These are phyloP conservation scores for Tachysurus fulvidraco DNA, from an alignment of 2,113 vertebrate species.

Conservation along the genomic window DNA sequence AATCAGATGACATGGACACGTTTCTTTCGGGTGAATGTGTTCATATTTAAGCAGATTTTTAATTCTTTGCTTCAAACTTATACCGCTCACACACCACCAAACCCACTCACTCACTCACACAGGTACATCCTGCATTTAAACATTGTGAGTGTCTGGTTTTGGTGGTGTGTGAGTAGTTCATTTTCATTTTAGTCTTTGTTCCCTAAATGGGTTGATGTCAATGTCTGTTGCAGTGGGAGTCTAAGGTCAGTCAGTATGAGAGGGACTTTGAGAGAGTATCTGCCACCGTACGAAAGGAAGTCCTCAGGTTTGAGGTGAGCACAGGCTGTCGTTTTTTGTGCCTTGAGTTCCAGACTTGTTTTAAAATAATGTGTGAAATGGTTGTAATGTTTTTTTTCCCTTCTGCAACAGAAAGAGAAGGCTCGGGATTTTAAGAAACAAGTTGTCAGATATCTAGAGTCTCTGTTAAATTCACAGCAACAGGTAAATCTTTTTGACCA, in stretches of 20 bases:
- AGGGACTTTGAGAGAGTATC: slow-evolving; percentile 94
- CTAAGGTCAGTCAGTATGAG: slow-evolving; percentile 90
- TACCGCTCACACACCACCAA: no score
- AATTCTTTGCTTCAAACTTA: no score
- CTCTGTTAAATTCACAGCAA: slow-evolving; percentile 86
- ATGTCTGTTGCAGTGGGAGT: slow-evolving; percentile 84
- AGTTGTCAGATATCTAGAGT: slow-evolving; percentile 89
- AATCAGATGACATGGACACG: neutral
- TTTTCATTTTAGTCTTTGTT: neutral
- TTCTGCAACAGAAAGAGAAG: slow-evolving; percentile 85
- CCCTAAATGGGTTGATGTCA: neutral
- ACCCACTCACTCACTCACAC: neutral
- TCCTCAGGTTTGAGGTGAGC: slow-evolving; percentile 90
- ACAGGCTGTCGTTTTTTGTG: neutral
- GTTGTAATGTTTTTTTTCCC: neutral
- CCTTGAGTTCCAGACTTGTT: neutral
- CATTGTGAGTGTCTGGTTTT: neutral
- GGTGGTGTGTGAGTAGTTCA: neutral
- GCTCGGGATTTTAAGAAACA: slow-evolving; percentile 90
- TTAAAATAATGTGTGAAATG: neutral
- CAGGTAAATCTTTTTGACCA: slow-evolving; percentile 75
- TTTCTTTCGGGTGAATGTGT: neutral
- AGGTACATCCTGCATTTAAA: no score
- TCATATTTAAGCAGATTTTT: neutral
- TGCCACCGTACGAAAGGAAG: slow-evolving; percentile 89